Conservation (phyloP, 1,140 invertebrate species). For the Phthorimaea operculella region DNA sequence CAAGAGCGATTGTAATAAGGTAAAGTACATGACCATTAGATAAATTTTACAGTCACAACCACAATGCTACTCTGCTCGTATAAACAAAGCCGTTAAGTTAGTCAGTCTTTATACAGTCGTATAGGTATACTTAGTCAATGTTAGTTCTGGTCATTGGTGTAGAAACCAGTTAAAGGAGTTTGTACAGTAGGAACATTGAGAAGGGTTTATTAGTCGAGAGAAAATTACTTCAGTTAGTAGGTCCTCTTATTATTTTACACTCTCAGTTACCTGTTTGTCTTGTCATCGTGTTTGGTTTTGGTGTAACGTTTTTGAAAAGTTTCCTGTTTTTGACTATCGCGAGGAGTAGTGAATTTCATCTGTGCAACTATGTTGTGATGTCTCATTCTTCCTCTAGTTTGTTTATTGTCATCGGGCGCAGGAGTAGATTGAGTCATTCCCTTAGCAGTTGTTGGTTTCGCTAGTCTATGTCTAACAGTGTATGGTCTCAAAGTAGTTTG, state of each 20-base stretch:
- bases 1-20: not conserved
- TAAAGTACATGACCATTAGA: not conserved
- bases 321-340: conserved; percentile 57
- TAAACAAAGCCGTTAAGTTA: conserved; percentile 21
- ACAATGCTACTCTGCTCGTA: conserved; percentile 2
- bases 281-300: conserved; percentile 64
- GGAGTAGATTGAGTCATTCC: conserved; percentile 18
- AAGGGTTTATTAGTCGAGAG: conserved; percentile 18
- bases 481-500: conserved; percentile 65
- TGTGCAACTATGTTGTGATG: conserved; percentile 47
- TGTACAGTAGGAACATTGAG: conserved; percentile 3
- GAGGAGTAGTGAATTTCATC: conserved; percentile 49
- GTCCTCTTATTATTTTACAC: not conserved
- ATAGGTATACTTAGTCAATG: conserved; percentile 18
- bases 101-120: conserved; percentile 22
- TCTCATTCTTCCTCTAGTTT: conserved; percentile 38
- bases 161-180: no score
- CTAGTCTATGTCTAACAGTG: conserved; percentile 63
- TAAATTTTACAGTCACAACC: not conserved
- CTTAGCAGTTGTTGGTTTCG: conserved; percentile 53
- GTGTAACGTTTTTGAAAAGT: conserved; percentile 59
- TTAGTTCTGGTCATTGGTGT: conserved; percentile 17
- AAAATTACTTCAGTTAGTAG: conserved; percentile 4
- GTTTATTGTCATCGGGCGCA: conserved; percentile 35
- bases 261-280: conserved; percentile 62